Base-by-base conservation (phyloP, 1,140 invertebrate species). In the Drosophila sp. region DNA sequence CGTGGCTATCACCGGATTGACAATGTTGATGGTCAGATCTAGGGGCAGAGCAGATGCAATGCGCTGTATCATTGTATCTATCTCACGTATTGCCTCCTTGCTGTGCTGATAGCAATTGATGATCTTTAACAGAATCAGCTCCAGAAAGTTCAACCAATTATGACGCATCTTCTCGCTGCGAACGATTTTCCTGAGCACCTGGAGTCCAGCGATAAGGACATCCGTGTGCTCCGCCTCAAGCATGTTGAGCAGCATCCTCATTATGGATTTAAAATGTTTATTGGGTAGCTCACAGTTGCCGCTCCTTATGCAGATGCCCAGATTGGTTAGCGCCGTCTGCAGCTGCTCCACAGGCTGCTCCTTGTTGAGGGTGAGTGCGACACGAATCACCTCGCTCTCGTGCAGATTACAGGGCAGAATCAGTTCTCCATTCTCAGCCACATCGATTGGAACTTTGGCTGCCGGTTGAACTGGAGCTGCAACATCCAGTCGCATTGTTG, bases 111-210 rank as follows among this genome's bases (percentile, higher is more conserved):
- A 97, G 67, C 96, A 95, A 82, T 97, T 95, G 63, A 98, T 94
- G 13, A 98, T 95, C 92, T 96, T 96, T 16, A 98, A 92, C 51
- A 98, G 95, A 14, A 98, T 95, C 7, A 99, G 93, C 92, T 99
- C 97, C 16, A 97, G 95, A 92, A 97, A 99, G 80, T 95, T 95
- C 43, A 95, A 94, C 94, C 98, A 98, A 65, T 94, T 94, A 69
- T 94, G 92, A 11, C 96, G 92, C 87, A 98, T 94, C 83, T 96
- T 94, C 34, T 94, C 93, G 59, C 95, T 94, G 72, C 96, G 94
- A 76, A 98, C 94, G 90, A 98, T 95, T 92, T 97, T 97, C 45
- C 96, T 94, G 21, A 98, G 92, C 34, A 96, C 95, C 76, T 95
- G 94, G 45, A 98, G 93, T 0, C 96, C 95, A 76, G 95, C 94